Conservation (phyloP, 2,888 invertebrate species). For the Lacanobia wlatinum region DNA sequence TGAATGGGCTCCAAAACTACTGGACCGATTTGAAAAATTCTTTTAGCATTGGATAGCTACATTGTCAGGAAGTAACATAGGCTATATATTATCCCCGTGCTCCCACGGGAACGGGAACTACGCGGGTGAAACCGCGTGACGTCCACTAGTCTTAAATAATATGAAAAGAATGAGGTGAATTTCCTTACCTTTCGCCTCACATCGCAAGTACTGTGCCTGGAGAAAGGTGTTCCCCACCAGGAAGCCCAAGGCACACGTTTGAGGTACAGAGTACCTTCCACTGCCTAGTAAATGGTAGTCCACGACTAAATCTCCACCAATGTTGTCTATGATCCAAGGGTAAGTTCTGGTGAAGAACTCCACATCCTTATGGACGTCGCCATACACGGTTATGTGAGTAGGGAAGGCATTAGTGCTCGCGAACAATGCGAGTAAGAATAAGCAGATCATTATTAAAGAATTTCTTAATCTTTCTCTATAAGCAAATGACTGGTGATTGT, state of each 20-base stretch:
- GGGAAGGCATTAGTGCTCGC: background rate
- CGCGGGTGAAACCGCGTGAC: too few species aligned
- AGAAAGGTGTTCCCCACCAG: conserved; percentile 72
- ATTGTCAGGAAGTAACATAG: too few species aligned
- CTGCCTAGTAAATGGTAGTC: conserved; percentile 75
- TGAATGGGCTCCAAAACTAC: too few species aligned
- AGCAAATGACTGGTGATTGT: background rate
- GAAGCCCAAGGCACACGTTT: conserved; percentile 75
- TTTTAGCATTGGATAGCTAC: too few species aligned
- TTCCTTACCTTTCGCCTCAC: conserved; percentile 73
- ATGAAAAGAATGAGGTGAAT: background rate
- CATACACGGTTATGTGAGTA: conserved; percentile 40
- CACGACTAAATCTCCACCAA: conserved; percentile 74
- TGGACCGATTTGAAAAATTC: too few species aligned
- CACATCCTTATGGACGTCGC: conserved; percentile 68
- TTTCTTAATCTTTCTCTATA: background rate
- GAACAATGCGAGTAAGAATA: background rate
- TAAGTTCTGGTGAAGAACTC: conserved; percentile 73
- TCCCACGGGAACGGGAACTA: too few species aligned
- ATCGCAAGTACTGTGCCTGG: conserved; percentile 78
- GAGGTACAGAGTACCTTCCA: conserved; percentile 77
- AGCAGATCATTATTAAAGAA: conserved; percentile 2
- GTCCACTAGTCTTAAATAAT: too few species aligned
- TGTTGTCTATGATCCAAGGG: conserved; percentile 79
- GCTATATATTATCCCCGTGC: too few species aligned